Conservation (phyloP, 2,797 vertebrate species). For the Ctenosaura bakeri region DNA sequence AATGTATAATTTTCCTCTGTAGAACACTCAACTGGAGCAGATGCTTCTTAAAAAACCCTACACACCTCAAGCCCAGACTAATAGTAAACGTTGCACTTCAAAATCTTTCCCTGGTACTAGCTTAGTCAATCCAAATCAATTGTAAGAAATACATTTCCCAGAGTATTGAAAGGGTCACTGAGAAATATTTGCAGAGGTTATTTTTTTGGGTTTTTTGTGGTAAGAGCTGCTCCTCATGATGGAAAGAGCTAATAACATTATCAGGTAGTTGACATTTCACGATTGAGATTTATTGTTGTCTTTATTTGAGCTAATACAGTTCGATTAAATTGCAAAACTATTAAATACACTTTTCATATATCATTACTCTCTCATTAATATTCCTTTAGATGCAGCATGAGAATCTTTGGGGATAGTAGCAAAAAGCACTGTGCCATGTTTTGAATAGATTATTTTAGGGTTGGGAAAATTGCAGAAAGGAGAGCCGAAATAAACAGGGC, state of each 20-base stretch:
- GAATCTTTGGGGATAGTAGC: not conserved
- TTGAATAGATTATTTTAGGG: not conserved
- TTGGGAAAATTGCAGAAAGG: too few relatives aligned
- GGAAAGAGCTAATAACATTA: too few relatives aligned
- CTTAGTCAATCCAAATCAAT: not conserved
- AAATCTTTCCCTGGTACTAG: not conserved
- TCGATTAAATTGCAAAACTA: too few relatives aligned
- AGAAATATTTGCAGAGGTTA: too few relatives aligned
- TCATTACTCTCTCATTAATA: not conserved
- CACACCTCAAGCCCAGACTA: too few relatives aligned
- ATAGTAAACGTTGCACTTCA: not conserved
- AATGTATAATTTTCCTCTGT: not conserved
- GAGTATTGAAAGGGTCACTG: too few relatives aligned
- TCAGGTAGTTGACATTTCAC: too few relatives aligned
- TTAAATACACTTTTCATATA: not conserved
- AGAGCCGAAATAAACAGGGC: too few relatives aligned
- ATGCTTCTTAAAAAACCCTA: not conserved
- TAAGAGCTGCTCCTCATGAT: too few relatives aligned
- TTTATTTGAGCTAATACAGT: too few relatives aligned
- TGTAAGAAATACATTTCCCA: not conserved
- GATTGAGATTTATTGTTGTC: too few relatives aligned
- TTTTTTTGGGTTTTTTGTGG: too few relatives aligned
- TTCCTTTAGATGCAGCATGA: not conserved
- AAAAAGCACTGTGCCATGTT: not conserved
- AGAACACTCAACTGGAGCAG: not conserved